Evolutionary conservation across 2,113 vertebrate genomes (phyloP), one percentile per base, ranked within the genome.

Genomic region (Chaetura pelagica): DNA sequence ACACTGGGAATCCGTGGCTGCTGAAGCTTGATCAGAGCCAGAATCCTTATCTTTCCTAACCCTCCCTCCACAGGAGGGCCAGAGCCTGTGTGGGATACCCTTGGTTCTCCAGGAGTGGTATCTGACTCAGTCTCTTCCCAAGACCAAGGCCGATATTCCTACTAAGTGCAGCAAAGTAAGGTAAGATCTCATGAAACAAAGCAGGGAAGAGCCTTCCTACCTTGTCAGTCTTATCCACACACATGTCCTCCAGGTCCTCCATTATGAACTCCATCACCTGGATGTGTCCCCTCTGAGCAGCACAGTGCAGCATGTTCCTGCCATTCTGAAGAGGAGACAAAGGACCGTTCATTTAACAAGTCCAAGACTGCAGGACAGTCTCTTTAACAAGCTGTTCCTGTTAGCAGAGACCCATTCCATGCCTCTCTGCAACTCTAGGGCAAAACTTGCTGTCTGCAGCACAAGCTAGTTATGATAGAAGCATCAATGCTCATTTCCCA

Each of bases 221-320:
- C 98, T 99, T 99, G 95, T 99, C 98, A 38, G 76, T 87, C 75
- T 73, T 94, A 96, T 99, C 98, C 74, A 99, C 95, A 81, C 73
- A 83, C 57, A 98, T n/a, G 1, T 98, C 97, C 52, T 99, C 99
- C 55, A 99, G 98, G 87, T 99, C 97, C 86, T 99, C 99, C 98
- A 98, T 97, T 59, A 99, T 96, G 93, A 98, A 99, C 38, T 98
- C 97, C 84, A 99, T 88, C 38, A 99, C 89, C 2, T 12, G 96
- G 77, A 98, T 46, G 49, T 99, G 99, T 46, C 99, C 99, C 83
- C 98, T 98, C 93, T 98, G 98, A 51, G 98, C 98, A 1, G 99
- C 98, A 59, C 99, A 99, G 94, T 99, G 99, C 75, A 99, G 97
- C 77, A 99, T 89, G 73, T 97, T 98, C 62, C 99, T 96, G 42